phyloP scores from a whole-genome alignment of 1,140 invertebrate species.

The honey bee (Apis mellifera) region Amel_HAv3.1 CM009941.2:13949001-13949500 shows the following conservation, averaged over 20 bases:
- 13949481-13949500: conserved; percentile 38
- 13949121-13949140: not conserved
- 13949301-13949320: conserved; percentile 63
- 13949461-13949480: conserved; percentile 56
- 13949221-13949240: not conserved
- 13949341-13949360: conserved; percentile 81
- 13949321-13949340: conserved; percentile 79
- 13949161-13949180: not conserved
- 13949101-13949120: not conserved
- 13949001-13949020: too few species aligned
- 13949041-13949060: too few species aligned
- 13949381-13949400: conserved; percentile 95
- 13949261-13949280: not conserved
- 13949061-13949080: not conserved
- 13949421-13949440: conserved; percentile 97
- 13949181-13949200: not conserved
- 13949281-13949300: not conserved
- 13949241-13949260: not conserved
- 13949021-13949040: too few species aligned
- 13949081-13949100: not conserved
- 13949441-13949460: conserved; percentile 79
- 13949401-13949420: conserved; percentile 95
- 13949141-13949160: not conserved
- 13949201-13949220: not conserved
- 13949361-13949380: conserved; percentile 84